These are phyloP conservation scores for Grammomys surdaster DNA, from an alignment of 2,113 vertebrate genomes.

Conservation along the genomic window DNA sequence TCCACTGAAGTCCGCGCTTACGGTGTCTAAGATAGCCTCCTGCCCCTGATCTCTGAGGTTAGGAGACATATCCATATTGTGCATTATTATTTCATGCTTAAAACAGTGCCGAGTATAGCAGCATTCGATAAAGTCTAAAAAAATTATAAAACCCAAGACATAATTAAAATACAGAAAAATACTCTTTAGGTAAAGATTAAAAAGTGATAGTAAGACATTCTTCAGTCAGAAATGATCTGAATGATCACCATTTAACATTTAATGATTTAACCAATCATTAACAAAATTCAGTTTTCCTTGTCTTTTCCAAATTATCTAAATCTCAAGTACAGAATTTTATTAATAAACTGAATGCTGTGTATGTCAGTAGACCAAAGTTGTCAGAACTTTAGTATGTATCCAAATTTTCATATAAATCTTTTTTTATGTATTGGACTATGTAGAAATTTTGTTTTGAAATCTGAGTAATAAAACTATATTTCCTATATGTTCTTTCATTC, in stretches of 20 bases:
- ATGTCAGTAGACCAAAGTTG: conserved; percentile 51
- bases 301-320: conserved; percentile 38
- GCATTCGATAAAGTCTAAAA: conserved; percentile 26
- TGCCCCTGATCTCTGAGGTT: neutral
- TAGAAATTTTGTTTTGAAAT: conserved; percentile 50
- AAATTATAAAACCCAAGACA: conserved; percentile 4
- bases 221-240: conserved; percentile 23
- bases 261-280: neutral
- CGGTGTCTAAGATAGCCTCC: neutral
- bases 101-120: neutral
- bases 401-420: conserved; percentile 16
- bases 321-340: conserved; percentile 44
- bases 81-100: neutral
- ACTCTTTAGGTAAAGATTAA: conserved; percentile 14
- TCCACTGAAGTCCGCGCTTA: neutral
- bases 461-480: conserved; percentile 29
- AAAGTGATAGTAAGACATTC: neutral
- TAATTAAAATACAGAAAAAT: conserved; percentile 38
- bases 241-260: conserved; percentile 21
- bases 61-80: neutral
- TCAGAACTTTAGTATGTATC: conserved; percentile 27
- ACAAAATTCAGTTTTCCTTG: neutral
- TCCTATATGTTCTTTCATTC: neutral
- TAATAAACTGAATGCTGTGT: neutral
- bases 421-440: conserved; percentile 34